These are phyloP conservation scores for Rhopilema esculentum DNA, from an alignment of 30 jellyfish, hydroid and myxozoan species.

Conservation along the genomic window DNA sequence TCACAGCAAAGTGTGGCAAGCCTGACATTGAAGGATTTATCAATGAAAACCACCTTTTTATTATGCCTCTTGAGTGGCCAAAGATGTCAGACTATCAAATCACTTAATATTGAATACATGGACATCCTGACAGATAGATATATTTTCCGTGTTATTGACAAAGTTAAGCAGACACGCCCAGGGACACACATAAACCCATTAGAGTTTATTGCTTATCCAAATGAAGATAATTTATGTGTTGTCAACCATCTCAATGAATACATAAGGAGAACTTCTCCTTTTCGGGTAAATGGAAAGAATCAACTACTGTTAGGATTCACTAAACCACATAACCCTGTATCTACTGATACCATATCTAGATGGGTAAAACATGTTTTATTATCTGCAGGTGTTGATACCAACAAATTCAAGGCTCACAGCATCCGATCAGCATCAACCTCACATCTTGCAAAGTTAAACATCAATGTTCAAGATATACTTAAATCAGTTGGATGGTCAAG, in stretches of 20 bases:
- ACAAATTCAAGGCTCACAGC: constrained; percentile 31
- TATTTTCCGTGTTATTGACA: constrained; percentile 11
- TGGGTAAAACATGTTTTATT: constrained; percentile 41
- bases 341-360: constrained; percentile 47
- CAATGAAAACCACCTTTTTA: constrained; percentile 23
- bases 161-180: constrained; percentile 42
- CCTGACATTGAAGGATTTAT: constrained; percentile 19
- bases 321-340: constrained; percentile 57
- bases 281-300: constrained; percentile 5
- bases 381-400: constrained; percentile 54
- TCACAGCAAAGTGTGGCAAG: constrained; percentile 12
- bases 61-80: constrained; percentile 52
- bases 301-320: constrained; percentile 33
- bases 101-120: constrained; percentile 26
- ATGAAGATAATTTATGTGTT: constrained; percentile 32
- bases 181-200: constrained; percentile 32
- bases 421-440: constrained; percentile 49
- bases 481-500: constrained; percentile 46
- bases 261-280: constrained; percentile 6
- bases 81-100: constrained; percentile 35
- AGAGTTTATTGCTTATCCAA: constrained; percentile 32
- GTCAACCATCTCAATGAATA: constrained; percentile 46
- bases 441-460: constrained; percentile 17
- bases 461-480: constrained; percentile 8
- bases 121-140: constrained; percentile 11